Percentiles rank a stretch among this genome's conserved stretches.
Evolutionary conservation across 2,888 invertebrate species (phyloP).

Genomic region (Tinea pellionella): DNA sequence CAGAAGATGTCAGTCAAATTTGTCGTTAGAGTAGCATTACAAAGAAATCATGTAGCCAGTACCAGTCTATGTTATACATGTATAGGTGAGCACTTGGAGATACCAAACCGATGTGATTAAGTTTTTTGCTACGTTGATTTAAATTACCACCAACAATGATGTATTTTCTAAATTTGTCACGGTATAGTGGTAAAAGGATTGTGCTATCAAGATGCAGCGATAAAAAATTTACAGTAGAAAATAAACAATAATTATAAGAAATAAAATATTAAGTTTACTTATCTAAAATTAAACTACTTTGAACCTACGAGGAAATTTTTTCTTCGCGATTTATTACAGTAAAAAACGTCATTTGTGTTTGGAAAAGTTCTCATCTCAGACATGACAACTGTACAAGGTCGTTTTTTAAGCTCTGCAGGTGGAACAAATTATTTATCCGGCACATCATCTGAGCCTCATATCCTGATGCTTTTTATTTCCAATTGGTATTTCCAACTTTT

Average conservation of each 20-base stretch:
- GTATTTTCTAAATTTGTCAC: background rate
- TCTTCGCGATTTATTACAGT: too few species aligned
- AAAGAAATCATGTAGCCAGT: constrained; percentile 9
- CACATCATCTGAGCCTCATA: constrained; percentile 3
- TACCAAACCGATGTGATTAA: background rate
- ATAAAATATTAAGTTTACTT: too few species aligned
- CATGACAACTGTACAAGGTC: constrained; percentile 1
- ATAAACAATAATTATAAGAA: too few species aligned
- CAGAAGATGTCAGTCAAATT: constrained; percentile 11
- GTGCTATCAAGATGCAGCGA: background rate
- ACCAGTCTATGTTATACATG: background rate
- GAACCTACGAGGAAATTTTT: too few species aligned
- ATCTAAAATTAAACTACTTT: too few species aligned
- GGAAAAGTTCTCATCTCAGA: background rate
- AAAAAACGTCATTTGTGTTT: too few species aligned
- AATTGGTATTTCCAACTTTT: constrained; percentile 4
- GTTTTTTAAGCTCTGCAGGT: constrained; percentile 4
- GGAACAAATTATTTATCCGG: constrained; percentile 10
- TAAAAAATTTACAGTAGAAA: background rate
- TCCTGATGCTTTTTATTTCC: constrained; percentile 13
- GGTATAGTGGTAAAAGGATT: background rate
- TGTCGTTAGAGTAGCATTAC: constrained; percentile 4
- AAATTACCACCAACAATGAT: background rate
- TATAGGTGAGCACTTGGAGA: background rate
- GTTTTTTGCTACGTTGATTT: background rate